Base-by-base conservation (phyloP, 2,888 invertebrate species). In the Lasioglossum malachurum region DNA sequence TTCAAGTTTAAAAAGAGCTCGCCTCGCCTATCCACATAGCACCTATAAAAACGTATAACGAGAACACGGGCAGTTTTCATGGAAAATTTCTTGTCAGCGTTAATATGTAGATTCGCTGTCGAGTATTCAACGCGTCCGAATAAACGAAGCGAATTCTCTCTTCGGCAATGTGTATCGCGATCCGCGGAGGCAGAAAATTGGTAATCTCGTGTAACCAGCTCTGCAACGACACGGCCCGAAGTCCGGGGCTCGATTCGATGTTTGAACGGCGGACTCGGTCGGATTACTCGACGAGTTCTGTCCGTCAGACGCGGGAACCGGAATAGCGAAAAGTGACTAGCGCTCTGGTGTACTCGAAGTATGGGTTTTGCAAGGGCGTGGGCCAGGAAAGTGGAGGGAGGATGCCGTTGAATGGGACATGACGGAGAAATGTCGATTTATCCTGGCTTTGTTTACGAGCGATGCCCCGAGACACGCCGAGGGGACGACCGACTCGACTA, bases 381-480 rank as follows among this genome's bases (percentile, higher is more conserved):
- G 64, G 31, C 60, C 31, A 31, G 78, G 69, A 74, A 60, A 27
- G 8, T 10, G 1, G n/a, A 10, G 23, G 31, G 16, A 7, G 64
- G 60, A 27, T 31, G 7, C 31, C 16, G 64, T 31, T 76, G 86
- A 87, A 83, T 80, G 82, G 83, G 79, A 84, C 82, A 85, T 87
- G 84, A 80, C 73, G 87, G 84, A 83, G 83, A 87, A 87, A 92
- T 86, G 90, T 88, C 92, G 88, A 92, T 93, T 93, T 93, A 91
- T 92, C 90, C 88, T 88, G 91, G 90, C 93, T 91, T 93, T 93
- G 92, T 93, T 93, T 93, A 92, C 92, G 92, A 90, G 89, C 87
- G 83, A 88, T 90, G 84, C 83, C 76, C 82, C 81, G 75, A 82
- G 85, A 89, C 83, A 78, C 82, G 73, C 72, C 80, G 83, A 78